Conservation (phyloP, 2,113 vertebrate genomes). For the Mystacornis crossleyi region DNA sequence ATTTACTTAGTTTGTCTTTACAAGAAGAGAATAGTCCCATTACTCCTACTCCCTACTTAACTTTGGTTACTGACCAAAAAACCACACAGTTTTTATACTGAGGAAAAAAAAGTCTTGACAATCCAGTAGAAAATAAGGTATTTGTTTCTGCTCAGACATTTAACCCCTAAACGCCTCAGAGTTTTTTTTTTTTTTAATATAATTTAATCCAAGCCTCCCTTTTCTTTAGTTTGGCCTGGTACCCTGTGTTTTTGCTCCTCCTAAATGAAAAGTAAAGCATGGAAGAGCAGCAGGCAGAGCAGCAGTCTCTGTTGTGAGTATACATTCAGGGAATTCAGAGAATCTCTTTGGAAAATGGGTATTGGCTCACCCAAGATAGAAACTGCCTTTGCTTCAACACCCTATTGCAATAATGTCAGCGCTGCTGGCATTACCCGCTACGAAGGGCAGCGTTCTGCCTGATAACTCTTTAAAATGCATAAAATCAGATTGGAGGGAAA, state of each 20-base stretch:
- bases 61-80: too few species aligned
- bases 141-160: neutral
- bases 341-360: neutral
- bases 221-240: neutral
- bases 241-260: neutral
- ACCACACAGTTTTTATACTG: too few species aligned
- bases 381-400: neutral
- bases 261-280: neutral
- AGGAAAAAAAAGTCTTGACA: too few species aligned
- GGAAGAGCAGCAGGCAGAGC: too few species aligned
- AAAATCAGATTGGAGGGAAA: neutral
- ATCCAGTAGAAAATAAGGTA: fast-evolving
- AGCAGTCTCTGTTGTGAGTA: neutral
- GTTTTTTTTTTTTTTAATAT: neutral
- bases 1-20: too few species aligned
- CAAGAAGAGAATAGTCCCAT: too few species aligned
- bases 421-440: neutral
- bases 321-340: neutral
- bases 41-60: too few species aligned
- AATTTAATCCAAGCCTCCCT: neutral
- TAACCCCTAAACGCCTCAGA: neutral
- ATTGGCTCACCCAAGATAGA: neutral
- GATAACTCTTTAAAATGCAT: neutral
- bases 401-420: fast-evolving
- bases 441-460: neutral